Evolutionary conservation across 1,140 invertebrate genomes (phyloP).

Genomic region (Drosophila nannoptera): DNA sequence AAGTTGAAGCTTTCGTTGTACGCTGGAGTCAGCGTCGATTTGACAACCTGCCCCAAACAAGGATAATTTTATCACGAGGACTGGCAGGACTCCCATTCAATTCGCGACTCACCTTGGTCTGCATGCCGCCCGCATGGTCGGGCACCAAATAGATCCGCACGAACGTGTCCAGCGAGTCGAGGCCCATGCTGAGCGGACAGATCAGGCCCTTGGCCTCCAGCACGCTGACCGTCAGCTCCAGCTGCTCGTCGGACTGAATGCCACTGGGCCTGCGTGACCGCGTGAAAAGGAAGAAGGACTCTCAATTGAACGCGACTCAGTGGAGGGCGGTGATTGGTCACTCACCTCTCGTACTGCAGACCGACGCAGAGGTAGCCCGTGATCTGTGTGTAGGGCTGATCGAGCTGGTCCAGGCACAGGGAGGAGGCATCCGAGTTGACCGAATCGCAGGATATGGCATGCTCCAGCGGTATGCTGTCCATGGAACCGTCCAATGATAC

Average conservation of each 20-base stretch:
- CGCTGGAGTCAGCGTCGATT: conserved; percentile 83
- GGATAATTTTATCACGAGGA: no score
- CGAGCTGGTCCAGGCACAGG: conserved; percentile 85
- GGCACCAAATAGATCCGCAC: conserved; percentile 88
- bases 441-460: conserved; percentile 89
- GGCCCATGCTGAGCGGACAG: conserved; percentile 82
- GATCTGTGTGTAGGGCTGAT: conserved; percentile 83
- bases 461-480: conserved; percentile 78
- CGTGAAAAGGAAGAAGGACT: neutral
- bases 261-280: conserved; percentile 28
- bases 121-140: conserved; percentile 85
- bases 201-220: conserved; percentile 87
- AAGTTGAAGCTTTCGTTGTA: conserved; percentile 88
- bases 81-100: neutral
- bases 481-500: conserved; percentile 56
- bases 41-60: conserved; percentile 54
- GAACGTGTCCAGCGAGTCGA: conserved; percentile 85
- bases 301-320: neutral
- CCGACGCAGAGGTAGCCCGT: conserved; percentile 88
- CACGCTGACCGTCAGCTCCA: conserved; percentile 86
- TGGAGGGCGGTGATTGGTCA: neutral
- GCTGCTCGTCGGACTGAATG: conserved; percentile 81
- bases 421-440: conserved; percentile 89
- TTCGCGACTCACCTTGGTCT: conserved; percentile 83
- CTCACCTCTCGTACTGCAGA: conserved; percentile 87